Evolutionary conservation across 1,140 invertebrate genomes (phyloP), one percentile per base, ranked within the genome.

Genomic region (Brachionus asplanchnoidis): DNA sequence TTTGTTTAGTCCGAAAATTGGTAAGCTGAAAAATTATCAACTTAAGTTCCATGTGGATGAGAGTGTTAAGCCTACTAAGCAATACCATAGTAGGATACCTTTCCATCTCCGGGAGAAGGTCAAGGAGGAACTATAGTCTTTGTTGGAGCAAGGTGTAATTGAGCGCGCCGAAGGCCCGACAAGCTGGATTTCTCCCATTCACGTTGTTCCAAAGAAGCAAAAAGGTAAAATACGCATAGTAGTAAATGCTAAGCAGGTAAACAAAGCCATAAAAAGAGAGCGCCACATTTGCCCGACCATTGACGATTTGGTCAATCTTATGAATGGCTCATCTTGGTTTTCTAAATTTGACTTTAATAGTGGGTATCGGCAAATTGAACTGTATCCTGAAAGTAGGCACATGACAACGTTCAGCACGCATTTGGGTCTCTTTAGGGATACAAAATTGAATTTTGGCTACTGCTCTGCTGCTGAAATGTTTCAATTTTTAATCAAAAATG

Each of bases 121-220:
- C 0, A 85, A 85, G 50, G 65, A 68, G 11, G 85, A 87, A 80
- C 50, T 86, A 17, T 56, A 85, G 0, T 78, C 85, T 26, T 70
- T 87, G 20, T 17, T 86, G 40, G 26, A 85, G 20, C 26, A 42
- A 32, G 86, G 86, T 60, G 86, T 88, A 12, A 86, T 87, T 75
- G 87, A 87, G 84, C 86, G 85, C 23, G 86, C 85, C 44, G 84
- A 84, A 23, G 50, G 50, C n/a, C 85, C 87, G 28, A 88, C 87
- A 14, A 86, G 86, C 1, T 88, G 87, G 87, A 84, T 87, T 9
- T 87, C 87, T 20, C 85, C 87, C 17, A 86, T 87, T 20, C 85
- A 87, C 17, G 78, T 84, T 36, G 53, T 73, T 8, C 85, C 66
- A 56, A 86, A 86, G 28, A 32, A 32, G 28, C 28, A 32, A 32